phyloP scores from a whole-genome alignment of 2,888 invertebrate genomes.

The Drosophila infuscata region DNA sequence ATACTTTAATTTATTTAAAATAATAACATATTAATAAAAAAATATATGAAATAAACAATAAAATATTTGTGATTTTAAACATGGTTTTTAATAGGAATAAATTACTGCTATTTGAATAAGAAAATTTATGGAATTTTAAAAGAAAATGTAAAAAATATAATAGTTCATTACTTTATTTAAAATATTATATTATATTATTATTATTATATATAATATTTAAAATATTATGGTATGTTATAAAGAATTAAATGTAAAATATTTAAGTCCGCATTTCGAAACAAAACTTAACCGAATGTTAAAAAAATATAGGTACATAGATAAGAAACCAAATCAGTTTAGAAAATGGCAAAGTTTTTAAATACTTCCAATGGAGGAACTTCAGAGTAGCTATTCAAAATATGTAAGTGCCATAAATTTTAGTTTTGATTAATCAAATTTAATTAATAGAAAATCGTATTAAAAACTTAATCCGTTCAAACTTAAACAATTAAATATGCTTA shows the following conservation, averaged over 20 bases:
- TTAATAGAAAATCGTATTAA: neutral
- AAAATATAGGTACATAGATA: neutral
- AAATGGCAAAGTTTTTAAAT: neutral
- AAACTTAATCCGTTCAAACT: no score
- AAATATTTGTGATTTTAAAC: neutral
- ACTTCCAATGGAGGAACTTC: neutral
- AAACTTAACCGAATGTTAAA: neutral
- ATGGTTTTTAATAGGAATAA: neutral
- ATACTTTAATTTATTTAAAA: neutral
- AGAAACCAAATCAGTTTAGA: neutral
- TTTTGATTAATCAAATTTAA: neutral
- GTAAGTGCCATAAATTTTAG: neutral
- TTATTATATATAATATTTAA: neutral
- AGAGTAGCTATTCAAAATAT: neutral
- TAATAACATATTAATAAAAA: neutral
- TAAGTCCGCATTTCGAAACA: no score
- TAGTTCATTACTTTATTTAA: neutral
- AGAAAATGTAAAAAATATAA: neutral
- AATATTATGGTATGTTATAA: neutral
- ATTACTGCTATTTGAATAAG: accelerated
- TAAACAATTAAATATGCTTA: no score
- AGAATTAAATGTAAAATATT: neutral
- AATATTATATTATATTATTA: no score
- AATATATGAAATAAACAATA: neutral
- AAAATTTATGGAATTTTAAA: neutral